A percentile compares a stretch with the other conserved stretches of the same genome.
Evolutionary conservation across 2,888 invertebrate genomes (phyloP).

Genomic region (Eremobia ochroleuca): DNA sequence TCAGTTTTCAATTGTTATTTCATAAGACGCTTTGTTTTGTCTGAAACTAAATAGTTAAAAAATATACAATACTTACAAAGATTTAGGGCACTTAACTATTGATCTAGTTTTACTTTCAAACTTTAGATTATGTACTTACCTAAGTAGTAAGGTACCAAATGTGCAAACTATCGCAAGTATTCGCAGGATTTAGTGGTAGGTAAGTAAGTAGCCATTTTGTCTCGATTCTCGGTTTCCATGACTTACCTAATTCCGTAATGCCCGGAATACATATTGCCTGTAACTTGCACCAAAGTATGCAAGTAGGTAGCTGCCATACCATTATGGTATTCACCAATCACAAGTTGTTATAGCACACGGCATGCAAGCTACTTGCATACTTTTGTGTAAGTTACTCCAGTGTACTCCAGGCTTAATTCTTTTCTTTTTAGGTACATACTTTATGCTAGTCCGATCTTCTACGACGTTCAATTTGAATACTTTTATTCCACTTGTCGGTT

Average conservation of each 20-base stretch:
- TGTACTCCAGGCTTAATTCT: neutral
- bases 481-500: neutral
- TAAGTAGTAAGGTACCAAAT: neutral
- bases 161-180: neutral
- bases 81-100: neutral
- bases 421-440: neutral
- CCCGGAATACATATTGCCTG: too few relatives aligned
- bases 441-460: neutral
- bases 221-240: neutral
- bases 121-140: neutral
- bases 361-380: too few relatives aligned
- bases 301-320: too few relatives aligned
- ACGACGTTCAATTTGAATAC: neutral
- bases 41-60: neutral
- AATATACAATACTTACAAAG: neutral
- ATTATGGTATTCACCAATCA: too few relatives aligned
- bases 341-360: too few relatives aligned
- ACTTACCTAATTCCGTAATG: neutral
- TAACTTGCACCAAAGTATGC: too few relatives aligned
- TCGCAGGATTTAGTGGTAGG: neutral
- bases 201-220: neutral
- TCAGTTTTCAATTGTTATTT: constrained; percentile 1
- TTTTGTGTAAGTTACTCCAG: too few relatives aligned
- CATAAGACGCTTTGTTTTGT: neutral
- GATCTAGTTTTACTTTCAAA: constrained; percentile 6